A percentile compares a stretch with the other conserved stretches of the same genome.
phyloP scores from a whole-genome alignment of 2,113 vertebrate genomes.

The Apteryx owenii region DNA sequence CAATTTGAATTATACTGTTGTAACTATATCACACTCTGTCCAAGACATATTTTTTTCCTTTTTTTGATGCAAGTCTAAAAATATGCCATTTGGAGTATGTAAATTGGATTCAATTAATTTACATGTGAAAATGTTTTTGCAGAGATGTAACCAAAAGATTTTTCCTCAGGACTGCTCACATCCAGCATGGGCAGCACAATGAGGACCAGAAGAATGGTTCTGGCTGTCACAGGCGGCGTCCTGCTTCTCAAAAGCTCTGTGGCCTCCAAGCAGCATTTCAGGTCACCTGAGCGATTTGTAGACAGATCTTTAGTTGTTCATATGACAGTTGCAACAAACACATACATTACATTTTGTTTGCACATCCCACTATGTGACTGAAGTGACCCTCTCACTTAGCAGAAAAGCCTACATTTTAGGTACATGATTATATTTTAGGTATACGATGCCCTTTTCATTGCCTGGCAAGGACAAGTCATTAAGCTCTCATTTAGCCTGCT shows the following conservation, averaged over 20 bases:
- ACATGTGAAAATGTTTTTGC: background rate
- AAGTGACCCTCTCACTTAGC: background rate
- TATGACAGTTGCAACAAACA: background rate
- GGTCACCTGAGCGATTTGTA: background rate
- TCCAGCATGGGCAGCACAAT: background rate
- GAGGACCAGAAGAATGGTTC: background rate
- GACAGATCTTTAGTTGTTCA: background rate
- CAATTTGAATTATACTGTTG: background rate
- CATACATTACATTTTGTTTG: background rate
- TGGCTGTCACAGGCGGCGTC: background rate
- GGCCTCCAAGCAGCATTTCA: background rate
- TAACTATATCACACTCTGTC: background rate
- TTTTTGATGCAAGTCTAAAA: background rate
- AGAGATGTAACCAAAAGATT: background rate
- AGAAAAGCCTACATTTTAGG: background rate
- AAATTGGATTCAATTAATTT: background rate
- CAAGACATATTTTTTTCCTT: background rate
- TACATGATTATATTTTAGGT: background rate
- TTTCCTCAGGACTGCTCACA: background rate
- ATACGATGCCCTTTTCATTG: background rate
- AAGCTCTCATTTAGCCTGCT: background rate
- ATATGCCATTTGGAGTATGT: rapidly evolving
- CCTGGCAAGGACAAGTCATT: background rate
- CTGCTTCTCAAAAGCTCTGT: background rate
- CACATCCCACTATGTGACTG: background rate